These are phyloP conservation scores for Heterochromis multidens DNA, from an alignment of 2,113 vertebrate species.

Conservation along the genomic window DNA sequence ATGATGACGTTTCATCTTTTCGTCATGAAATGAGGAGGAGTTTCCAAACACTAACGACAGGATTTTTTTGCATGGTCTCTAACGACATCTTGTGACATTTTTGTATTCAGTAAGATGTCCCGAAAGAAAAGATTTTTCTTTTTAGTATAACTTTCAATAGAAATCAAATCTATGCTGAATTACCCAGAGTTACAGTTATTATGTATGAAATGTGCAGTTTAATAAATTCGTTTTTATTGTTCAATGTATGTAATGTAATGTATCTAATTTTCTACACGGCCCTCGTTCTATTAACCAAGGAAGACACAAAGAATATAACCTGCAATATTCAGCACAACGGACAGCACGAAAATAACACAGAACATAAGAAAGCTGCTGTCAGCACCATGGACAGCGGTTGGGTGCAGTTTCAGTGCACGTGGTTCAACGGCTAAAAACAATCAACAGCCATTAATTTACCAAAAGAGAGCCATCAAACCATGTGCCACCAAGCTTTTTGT, in stretches of 20 bases:
- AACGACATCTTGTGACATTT: constrained; percentile 59
- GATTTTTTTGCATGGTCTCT: constrained; percentile 53
- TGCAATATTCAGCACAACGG: background rate
- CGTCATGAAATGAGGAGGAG: constrained; percentile 35
- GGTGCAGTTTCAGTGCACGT: background rate
- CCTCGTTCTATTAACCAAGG: too few relatives aligned
- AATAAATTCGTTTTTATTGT: background rate
- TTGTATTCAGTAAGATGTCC: background rate
- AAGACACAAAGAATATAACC: too few relatives aligned
- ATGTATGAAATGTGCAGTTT: background rate
- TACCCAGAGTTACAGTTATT: background rate
- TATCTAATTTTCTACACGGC: background rate
- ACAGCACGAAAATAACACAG: background rate
- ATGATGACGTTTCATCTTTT: constrained; percentile 34
- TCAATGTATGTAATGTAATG: too few relatives aligned
- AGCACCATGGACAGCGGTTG: constrained; percentile 24
- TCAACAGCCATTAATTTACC: background rate
- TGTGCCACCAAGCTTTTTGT: background rate
- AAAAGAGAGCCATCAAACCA: background rate
- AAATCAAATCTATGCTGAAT: background rate
- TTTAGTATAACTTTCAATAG: fast-evolving
- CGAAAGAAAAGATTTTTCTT: background rate
- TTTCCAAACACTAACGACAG: background rate
- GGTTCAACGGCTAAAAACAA: background rate
- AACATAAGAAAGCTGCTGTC: background rate